phyloP scores from a whole-genome alignment of 2,113 vertebrate species.

The Castor canadensis region DNA sequence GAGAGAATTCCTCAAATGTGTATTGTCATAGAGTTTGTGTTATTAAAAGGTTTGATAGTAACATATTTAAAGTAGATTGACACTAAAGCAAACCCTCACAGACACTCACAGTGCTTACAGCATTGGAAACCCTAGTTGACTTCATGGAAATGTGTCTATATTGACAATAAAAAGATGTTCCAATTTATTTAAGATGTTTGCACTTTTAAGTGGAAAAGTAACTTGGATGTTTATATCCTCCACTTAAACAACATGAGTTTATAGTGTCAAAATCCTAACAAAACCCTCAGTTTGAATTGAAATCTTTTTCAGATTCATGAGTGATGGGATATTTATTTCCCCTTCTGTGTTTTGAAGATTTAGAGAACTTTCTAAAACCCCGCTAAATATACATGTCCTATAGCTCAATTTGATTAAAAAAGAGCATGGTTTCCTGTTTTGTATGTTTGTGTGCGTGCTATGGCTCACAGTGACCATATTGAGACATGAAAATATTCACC shows the following conservation, averaged over 20 bases:
- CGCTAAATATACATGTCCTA: slow-evolving; percentile 10
- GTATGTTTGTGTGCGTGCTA: slow-evolving; percentile 25
- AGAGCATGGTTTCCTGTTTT: slow-evolving; percentile 36
- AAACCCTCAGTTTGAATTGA: slow-evolving; percentile 72
- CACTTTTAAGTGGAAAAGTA: slow-evolving; percentile 15
- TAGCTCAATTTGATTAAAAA: slow-evolving; percentile 1
- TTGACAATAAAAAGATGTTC: slow-evolving; percentile 5
- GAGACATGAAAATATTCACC: slow-evolving; percentile 48
- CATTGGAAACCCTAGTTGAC: neutral
- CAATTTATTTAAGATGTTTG: neutral
- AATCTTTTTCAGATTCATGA: slow-evolving; percentile 3
- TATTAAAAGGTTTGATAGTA: neutral
- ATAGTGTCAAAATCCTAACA: slow-evolving; percentile 54
- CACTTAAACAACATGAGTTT: neutral
- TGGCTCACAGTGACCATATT: slow-evolving; percentile 26
- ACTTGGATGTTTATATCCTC: neutral
- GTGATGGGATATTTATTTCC: slow-evolving; percentile 41
- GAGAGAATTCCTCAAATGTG: neutral
- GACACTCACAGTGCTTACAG: neutral
- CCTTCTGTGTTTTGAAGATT: slow-evolving; percentile 50
- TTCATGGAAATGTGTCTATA: neutral
- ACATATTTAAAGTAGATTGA: neutral
- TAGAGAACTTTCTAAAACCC: slow-evolving; percentile 48
- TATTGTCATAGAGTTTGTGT: neutral
- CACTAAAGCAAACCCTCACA: neutral